Conservation (phyloP, 2,113 vertebrate species). For the Manacus vitellinus region DNA sequence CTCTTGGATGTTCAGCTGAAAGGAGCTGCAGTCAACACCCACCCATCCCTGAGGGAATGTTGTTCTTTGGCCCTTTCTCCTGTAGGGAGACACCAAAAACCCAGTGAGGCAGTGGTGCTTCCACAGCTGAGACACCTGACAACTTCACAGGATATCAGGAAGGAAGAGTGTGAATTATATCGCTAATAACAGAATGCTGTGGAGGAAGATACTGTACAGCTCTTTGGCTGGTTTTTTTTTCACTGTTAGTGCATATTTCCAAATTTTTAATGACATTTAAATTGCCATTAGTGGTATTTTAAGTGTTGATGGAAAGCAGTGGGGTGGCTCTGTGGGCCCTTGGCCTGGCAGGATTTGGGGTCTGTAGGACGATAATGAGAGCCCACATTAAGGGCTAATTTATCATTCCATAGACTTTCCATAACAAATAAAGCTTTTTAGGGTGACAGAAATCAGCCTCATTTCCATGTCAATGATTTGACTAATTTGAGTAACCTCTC, state of each 20-base stretch:
- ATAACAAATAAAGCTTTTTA: neutral
- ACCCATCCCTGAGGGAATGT: neutral
- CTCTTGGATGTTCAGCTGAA: neutral
- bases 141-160: neutral
- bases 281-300: neutral
- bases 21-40: neutral
- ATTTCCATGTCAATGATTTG: neutral
- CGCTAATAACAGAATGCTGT: neutral
- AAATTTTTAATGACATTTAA: neutral
- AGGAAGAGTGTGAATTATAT: neutral
- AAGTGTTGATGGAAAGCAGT: neutral
- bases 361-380: neutral
- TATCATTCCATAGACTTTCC: neutral
- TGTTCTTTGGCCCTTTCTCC: neutral
- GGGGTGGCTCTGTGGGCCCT: neutral
- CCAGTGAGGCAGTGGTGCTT: neutral
- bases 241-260: neutral
- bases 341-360: neutral
- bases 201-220: neutral
- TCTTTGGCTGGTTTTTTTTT: neutral
- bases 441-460: neutral
- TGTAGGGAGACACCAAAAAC: neutral
- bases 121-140: neutral
- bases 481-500: rapidly evolving
- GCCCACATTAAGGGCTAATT: neutral